These are phyloP conservation scores for Guaruba guarouba DNA, from an alignment of 2,113 vertebrate genomes.

Conservation along the genomic window DNA sequence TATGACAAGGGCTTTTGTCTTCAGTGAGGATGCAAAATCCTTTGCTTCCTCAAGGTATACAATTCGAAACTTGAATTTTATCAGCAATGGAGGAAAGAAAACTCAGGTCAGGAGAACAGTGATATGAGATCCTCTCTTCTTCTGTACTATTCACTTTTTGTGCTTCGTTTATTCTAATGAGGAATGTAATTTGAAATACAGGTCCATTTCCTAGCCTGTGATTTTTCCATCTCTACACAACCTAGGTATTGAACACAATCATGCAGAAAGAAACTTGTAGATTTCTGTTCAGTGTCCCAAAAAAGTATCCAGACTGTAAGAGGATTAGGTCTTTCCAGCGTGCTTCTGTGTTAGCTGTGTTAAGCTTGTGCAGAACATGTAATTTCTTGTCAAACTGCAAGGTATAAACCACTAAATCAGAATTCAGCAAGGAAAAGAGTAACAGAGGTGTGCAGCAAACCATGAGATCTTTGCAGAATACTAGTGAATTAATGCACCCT, in stretches of 20 bases:
- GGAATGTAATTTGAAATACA: background rate
- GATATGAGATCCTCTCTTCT: background rate
- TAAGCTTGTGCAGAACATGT: background rate
- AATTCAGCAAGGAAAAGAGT: background rate
- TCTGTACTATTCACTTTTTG: background rate
- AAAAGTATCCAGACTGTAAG: background rate
- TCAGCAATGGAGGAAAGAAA: background rate
- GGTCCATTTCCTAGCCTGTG: background rate
- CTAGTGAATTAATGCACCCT: background rate
- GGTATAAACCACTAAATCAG: background rate
- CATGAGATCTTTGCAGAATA: background rate
- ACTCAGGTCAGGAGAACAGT: background rate
- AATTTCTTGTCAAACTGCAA: background rate
- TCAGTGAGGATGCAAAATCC: background rate
- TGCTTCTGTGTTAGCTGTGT: background rate
- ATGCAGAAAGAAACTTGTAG: background rate
- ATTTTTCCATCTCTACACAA: background rate
- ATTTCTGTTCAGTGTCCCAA: background rate
- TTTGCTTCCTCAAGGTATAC: background rate
- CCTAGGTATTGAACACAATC: background rate
- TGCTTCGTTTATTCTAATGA: background rate
- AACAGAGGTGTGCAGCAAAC: background rate
- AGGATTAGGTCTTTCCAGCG: background rate
- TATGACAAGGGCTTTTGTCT: background rate
- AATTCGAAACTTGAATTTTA: background rate